Evolutionary conservation across 2,113 vertebrate species (phyloP).

Genomic region (Datnioides undecimradiatus): DNA sequence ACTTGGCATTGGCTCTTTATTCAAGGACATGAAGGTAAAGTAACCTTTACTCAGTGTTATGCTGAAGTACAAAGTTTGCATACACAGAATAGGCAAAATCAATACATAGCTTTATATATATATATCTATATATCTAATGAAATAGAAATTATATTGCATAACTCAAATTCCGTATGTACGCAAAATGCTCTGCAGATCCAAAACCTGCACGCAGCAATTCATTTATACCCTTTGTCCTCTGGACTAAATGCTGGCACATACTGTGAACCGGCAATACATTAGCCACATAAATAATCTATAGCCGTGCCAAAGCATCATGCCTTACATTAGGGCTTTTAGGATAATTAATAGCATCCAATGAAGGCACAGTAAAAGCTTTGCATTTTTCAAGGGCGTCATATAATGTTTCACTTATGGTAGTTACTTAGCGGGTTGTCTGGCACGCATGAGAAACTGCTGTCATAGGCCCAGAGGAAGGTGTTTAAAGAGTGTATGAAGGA

Average conservation of each 20-base stretch:
- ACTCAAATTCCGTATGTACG: neutral
- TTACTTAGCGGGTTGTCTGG: constrained; percentile 62
- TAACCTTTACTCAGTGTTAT: constrained; percentile 15
- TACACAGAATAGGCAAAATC: constrained; percentile 5
- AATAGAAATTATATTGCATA: neutral
- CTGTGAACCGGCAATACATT: constrained; percentile 57
- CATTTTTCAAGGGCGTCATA: constrained; percentile 64
- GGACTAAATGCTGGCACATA: constrained; percentile 43
- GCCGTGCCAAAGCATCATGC: constrained; percentile 48
- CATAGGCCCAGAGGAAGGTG: constrained; percentile 62
- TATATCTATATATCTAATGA: neutral
- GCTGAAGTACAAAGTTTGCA: constrained; percentile 12
- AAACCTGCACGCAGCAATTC: constrained; percentile 28
- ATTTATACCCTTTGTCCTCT: constrained; percentile 48
- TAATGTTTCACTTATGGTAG: constrained; percentile 51
- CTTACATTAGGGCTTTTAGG: constrained; percentile 58
- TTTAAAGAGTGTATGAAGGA: constrained; percentile 69
- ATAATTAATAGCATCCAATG: constrained; percentile 69
- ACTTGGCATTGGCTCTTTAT: constrained; percentile 6
- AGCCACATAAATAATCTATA: constrained; percentile 52
- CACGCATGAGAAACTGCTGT: constrained; percentile 48
- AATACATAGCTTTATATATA: constrained; percentile 11
- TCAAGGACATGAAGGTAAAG: constrained; percentile 10
- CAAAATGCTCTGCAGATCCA: constrained; percentile 13
- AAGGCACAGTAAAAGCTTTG: constrained; percentile 55